Percentiles rank a stretch among this genome's conserved stretches.
These are phyloP conservation scores for Limnephilus rhombicus DNA, from an alignment of 2,888 invertebrate genomes.

Conservation along the genomic window DNA sequence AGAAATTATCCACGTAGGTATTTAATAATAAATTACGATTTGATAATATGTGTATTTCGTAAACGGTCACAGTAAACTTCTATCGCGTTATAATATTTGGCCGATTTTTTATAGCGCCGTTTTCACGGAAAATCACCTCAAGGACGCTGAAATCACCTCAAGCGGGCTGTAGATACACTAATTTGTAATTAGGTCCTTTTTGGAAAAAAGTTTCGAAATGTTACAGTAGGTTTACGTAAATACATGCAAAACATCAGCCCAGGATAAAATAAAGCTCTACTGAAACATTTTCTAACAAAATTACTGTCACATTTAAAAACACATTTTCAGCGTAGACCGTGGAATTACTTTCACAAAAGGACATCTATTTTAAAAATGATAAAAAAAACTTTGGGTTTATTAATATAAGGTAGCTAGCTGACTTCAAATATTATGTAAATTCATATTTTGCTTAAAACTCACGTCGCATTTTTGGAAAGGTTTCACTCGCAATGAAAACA, in stretches of 20 bases:
- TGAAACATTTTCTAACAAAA: neutral
- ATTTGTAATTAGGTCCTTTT: neutral
- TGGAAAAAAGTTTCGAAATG: neutral
- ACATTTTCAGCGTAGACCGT: neutral
- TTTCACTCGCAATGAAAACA: neutral
- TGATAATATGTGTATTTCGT: too few species aligned
- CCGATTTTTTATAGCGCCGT: too few species aligned
- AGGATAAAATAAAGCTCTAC: neutral
- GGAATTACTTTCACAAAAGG: neutral
- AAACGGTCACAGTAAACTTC: too few species aligned
- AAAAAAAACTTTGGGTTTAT: neutral
- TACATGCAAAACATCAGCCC: neutral
- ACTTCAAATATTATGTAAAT: neutral
- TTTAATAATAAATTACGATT: too few species aligned
- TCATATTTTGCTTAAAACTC: neutral
- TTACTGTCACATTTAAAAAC: neutral
- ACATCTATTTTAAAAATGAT: neutral
- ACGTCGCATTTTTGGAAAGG: neutral
- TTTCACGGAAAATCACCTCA: too few species aligned
- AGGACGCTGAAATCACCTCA: too few species aligned
- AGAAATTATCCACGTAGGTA: neutral
- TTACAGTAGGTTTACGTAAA: neutral
- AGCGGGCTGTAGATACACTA: neutral
- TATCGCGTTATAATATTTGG: too few species aligned
- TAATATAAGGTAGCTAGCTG: neutral